phyloP scores from a whole-genome alignment of 2,797 vertebrate species.

The Karalla daura region DNA sequence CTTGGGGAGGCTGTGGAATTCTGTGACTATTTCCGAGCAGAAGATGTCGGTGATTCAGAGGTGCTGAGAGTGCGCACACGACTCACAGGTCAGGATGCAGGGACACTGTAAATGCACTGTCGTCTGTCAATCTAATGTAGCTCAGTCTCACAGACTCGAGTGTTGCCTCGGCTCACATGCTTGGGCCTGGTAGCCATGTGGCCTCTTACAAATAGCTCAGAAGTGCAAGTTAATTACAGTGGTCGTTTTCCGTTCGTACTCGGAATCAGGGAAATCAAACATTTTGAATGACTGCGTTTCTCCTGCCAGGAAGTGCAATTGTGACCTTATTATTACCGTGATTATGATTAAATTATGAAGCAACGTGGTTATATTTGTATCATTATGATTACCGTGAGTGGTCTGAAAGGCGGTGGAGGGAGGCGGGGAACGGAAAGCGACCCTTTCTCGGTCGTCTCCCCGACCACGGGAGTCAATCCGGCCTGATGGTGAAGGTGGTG shows the following conservation, averaged over 20 bases:
- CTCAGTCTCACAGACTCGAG: slow-evolving; percentile 43
- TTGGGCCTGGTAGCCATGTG: slow-evolving; percentile 20
- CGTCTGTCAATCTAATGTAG: slow-evolving; percentile 28
- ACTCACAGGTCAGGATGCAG: slow-evolving; percentile 43
- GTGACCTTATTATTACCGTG: too few relatives aligned
- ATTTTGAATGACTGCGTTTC: too few relatives aligned
- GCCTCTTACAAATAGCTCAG: slow-evolving; percentile 18
- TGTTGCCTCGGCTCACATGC: background rate
- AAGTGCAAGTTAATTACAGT: slow-evolving; percentile 27
- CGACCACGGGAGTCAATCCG: slow-evolving; percentile 18
- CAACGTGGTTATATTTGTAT: too few relatives aligned
- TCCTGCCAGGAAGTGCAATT: too few relatives aligned
- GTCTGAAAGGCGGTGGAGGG: too few relatives aligned
- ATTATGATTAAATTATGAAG: too few relatives aligned
- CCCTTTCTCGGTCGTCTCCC: too few relatives aligned
- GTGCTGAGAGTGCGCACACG: slow-evolving; percentile 17
- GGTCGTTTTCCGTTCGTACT: slow-evolving; percentile 30
- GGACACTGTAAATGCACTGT: slow-evolving; percentile 31
- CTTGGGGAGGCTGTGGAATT: slow-evolving; percentile 20
- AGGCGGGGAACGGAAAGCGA: too few relatives aligned
- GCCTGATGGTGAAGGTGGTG: slow-evolving; percentile 21
- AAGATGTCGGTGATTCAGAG: slow-evolving; percentile 54
- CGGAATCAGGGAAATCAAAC: too few relatives aligned
- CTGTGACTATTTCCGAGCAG: slow-evolving; percentile 28
- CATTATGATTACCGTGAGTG: too few relatives aligned